A percentile compares a stretch with the other conserved stretches of the same genome.
Conservation (phyloP, 2,113 vertebrate genomes). For the Hypanus sabinus region DNA sequence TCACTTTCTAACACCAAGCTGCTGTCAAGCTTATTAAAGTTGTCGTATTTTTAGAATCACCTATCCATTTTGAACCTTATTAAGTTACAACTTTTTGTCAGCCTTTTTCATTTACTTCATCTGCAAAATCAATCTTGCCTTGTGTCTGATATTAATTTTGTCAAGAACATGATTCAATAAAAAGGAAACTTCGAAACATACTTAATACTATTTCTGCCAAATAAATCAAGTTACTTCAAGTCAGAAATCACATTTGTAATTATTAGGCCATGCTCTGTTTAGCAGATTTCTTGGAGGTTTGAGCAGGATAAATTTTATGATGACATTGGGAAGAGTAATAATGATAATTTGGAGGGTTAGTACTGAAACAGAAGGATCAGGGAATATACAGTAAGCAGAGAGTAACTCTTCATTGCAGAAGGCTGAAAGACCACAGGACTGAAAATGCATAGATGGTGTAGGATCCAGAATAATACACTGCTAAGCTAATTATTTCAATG, state of each 20-base stretch:
- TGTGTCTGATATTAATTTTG: slow-evolving; percentile 6
- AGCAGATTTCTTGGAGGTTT: background rate
- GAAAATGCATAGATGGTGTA: background rate
- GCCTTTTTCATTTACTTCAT: slow-evolving; percentile 19
- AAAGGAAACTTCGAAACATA: background rate
- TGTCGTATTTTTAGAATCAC: background rate
- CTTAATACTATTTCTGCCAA: background rate
- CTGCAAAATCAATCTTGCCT: slow-evolving; percentile 1
- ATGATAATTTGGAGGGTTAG: background rate
- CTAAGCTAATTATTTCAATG: background rate
- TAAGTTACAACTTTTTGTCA: slow-evolving; percentile 16
- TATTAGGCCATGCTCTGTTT: background rate
- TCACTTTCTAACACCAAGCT: slow-evolving; percentile 1
- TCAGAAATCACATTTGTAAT: background rate
- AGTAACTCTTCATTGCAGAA: background rate
- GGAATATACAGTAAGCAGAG: too few species aligned
- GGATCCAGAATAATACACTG: background rate
- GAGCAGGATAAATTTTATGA: background rate
- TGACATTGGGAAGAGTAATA: background rate
- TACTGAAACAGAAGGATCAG: background rate
- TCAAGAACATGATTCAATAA: background rate
- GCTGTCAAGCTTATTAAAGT: background rate
- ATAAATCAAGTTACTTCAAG: background rate
- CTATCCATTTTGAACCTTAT: slow-evolving; percentile 12
- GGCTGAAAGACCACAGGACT: background rate